Conservation (phyloP, 2,888 invertebrate species). For the Micoletzkya japonica region DNA sequence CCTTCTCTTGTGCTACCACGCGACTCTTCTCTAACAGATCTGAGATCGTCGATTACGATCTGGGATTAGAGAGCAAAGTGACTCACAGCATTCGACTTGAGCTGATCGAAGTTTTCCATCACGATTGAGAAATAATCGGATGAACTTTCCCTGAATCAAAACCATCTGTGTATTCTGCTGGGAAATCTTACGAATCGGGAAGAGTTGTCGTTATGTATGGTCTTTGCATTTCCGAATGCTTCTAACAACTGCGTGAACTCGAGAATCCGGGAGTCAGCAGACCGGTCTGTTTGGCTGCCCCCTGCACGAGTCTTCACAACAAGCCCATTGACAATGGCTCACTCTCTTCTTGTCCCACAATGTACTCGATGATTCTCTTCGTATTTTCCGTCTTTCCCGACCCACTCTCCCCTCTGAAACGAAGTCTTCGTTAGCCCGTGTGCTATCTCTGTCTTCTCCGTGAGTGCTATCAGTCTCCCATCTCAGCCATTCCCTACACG, state of each 20-base stretch:
- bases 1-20: conserved; percentile 72
- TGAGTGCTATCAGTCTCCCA: too few species aligned
- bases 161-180: not conserved
- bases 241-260: conserved; percentile 43
- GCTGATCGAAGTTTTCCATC: conserved; percentile 50
- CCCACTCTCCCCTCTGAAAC: conserved; percentile 70
- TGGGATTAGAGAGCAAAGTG: not conserved
- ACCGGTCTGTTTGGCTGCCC: conserved; percentile 10
- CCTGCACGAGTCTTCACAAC: conserved; percentile 7
- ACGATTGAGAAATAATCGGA: conserved; percentile 55
- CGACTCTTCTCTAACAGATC: conserved; percentile 68
- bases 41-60: conserved; percentile 25
- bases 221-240: conserved; percentile 61
- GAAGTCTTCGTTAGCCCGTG: too few species aligned
- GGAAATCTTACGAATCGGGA: conserved; percentile 53
- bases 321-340: not conserved
- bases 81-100: conserved; percentile 61
- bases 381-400: conserved; percentile 72
- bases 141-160: conserved; percentile 58
- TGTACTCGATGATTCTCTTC: conserved; percentile 68
- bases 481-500: too few species aligned
- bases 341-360: conserved; percentile 37
- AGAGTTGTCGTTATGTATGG: conserved; percentile 59
- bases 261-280: conserved; percentile 8
- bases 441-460: too few species aligned